Evolutionary conservation across 2,113 vertebrate genomes (phyloP), one percentile per base, ranked within the genome.

Genomic region (Hassar affinis): DNA sequence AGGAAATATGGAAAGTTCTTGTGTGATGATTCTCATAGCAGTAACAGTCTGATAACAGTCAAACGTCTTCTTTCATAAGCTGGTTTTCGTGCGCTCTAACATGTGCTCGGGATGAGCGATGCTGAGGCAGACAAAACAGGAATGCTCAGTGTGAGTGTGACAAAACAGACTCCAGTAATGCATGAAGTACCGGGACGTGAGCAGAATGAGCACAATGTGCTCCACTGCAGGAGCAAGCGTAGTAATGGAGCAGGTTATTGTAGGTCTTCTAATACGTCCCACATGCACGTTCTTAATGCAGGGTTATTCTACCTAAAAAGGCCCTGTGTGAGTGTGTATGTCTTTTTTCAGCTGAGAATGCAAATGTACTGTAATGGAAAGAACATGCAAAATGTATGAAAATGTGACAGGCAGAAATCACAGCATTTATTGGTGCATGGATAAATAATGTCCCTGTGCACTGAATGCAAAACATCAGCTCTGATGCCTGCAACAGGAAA

Each of bases 11-110:
- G 54, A 25, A 78, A 33, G 59, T 64, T 64, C 18, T 51, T 38
- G 6, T n/a, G 20, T 66, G 30, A n/a, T 66, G 25, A 51, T 52
- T 20, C 15, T 18, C 17, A 54, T 47, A 54, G 42, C 25, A 15
- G 22, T 15, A 18, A n/a, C 33, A 49, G 71, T 87, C n/a, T n/a
- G n/a, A n/a, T n/a, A n/a, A n/a, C n/a, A n/a, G 83, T 17, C 22
- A 52, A 4, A 14, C 56, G 64, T 72, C 22, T n/a, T 88, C 79
- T 85, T 89, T 85, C 82, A 86, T 87, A 89, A 82, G 86, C 56
- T 91, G 30, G 84, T 85, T 35, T 80, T 90, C 87, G 78, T 82
- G 92, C 90, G 88, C 88, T 71, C 83, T 86, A 84, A 83, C 79
- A 80, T 91, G 61, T 80, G 38, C 25, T 52, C 25, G 90, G 87